Base-by-base conservation (phyloP, 2,797 vertebrate genomes). In the Dendrocincla tyrannina region DNA sequence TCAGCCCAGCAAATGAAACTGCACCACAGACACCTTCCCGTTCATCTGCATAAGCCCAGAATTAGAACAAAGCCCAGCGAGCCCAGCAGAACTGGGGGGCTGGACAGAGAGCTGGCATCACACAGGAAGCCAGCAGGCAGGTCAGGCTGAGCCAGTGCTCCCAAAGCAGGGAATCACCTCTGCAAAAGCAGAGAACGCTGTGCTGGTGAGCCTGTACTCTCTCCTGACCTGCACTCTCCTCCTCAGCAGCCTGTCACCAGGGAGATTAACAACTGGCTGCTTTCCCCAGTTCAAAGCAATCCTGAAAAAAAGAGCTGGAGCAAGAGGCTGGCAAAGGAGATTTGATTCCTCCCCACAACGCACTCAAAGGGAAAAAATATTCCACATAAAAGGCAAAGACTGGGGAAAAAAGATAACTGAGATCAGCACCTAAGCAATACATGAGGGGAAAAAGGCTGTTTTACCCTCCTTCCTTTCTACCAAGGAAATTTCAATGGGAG, bases 361-460 rank as follows among this genome's bases (percentile, higher is more conserved):
- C 69, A 77, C 53, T 90, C 83, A 72, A 75, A 96, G 55, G 68
- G 70, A 53, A 93, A 95, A 94, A 94, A 85, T 81, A 93, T 42
- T 94, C 77, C 72, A 93, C 77, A 95, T 96, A 83, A 94, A 95
- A 95, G 91, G 88, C 90, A 44, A 90, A 64, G 78, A 93, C 74
- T 92, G 84, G 75, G 63, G 4, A 77, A 89, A 92, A 95, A 91
- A 91, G 95, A 93, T 93, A 96, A 96, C 83, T 9, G 60, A 89
- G 94, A 95, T 93, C 91, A 91, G 84, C 90, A 96, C 94, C 96
- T 96, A 93, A 91, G 93, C 78, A 89, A 82, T 94, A 63, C 78
- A 62, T 68, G 42, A 95, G 50, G 53, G 88, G 76, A 85, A 94
- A 89, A 89, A 46, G 69, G 69, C 85, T 93, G 74, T 60, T 92